Conservation (phyloP, 2,888 invertebrate species). For the Thumatha senex region DNA sequence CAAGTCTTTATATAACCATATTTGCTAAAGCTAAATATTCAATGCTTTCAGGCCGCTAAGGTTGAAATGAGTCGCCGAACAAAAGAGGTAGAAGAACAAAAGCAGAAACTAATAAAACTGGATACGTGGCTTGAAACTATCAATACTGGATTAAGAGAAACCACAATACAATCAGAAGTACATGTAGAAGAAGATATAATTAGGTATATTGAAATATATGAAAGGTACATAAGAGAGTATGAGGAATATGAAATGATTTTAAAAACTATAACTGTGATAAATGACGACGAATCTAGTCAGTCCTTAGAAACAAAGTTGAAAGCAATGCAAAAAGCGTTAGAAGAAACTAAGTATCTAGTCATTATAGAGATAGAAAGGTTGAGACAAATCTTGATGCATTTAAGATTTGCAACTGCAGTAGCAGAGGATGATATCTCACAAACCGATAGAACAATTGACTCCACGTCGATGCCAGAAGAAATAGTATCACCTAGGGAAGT, state of each 20-base stretch:
- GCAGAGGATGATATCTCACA: slow-evolving; percentile 77
- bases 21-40: background rate
- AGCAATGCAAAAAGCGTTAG: slow-evolving; percentile 81
- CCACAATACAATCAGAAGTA: slow-evolving; percentile 62
- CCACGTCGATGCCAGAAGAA: slow-evolving; percentile 89
- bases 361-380: slow-evolving; percentile 83
- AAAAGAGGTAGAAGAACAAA: slow-evolving; percentile 69
- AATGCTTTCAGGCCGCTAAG: slow-evolving; percentile 69
- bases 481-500: slow-evolving; percentile 72
- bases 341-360: slow-evolving; percentile 85
- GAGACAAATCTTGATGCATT: slow-evolving; percentile 70
- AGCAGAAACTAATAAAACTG: slow-evolving; percentile 66
- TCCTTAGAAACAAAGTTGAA: slow-evolving; percentile 82
- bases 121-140: slow-evolving; percentile 79
- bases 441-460: slow-evolving; percentile 86
- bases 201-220: slow-evolving; percentile 76
- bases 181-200: slow-evolving; percentile 68
- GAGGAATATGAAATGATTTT: slow-evolving; percentile 74
- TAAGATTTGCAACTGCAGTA: slow-evolving; percentile 61
- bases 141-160: slow-evolving; percentile 74
- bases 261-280: slow-evolving; percentile 72
- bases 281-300: slow-evolving; percentile 77
- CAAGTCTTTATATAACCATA: too few species aligned
- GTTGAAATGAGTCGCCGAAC: slow-evolving; percentile 66
- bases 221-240: slow-evolving; percentile 72